Evolutionary conservation across 2,888 invertebrate genomes (phyloP).

Genomic region (Helicoverpa assulta): DNA sequence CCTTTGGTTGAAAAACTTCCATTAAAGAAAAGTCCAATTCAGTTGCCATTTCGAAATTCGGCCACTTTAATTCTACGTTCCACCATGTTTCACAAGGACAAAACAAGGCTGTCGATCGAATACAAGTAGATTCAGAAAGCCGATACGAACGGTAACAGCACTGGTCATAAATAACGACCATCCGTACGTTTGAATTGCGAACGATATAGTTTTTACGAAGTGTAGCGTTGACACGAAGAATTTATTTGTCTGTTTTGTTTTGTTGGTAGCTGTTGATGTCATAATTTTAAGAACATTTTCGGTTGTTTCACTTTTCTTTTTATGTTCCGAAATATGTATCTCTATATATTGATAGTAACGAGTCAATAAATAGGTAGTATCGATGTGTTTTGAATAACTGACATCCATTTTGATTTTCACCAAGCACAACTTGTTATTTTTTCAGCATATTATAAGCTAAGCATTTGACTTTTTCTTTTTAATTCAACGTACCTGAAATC

Average conservation of each 20-base stretch:
- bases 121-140: constrained; percentile 26
- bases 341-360: too few relatives aligned
- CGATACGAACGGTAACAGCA: constrained; percentile 34
- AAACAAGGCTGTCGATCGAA: constrained; percentile 33
- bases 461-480: too few relatives aligned
- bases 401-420: too few relatives aligned
- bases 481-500: too few relatives aligned
- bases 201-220: constrained; percentile 18
- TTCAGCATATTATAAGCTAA: too few relatives aligned
- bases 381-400: too few relatives aligned
- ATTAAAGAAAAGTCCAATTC: not conserved
- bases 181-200: constrained; percentile 21
- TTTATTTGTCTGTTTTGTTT: not conserved
- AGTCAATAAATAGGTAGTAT: too few relatives aligned
- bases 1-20: not conserved
- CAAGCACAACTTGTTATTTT: not conserved
- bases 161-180: constrained; percentile 40
- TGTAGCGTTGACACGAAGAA: constrained; percentile 13
- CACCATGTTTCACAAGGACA: constrained; percentile 46
- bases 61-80: constrained; percentile 25
- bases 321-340: too few relatives aligned
- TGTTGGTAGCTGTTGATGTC: not conserved
- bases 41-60: constrained; percentile 36
- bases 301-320: too few relatives aligned
- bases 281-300: too few relatives aligned